Percentiles rank a stretch among this genome's conserved stretches.
These are phyloP conservation scores for Saccostrea cuccullata DNA, from an alignment of 1,140 invertebrate genomes.

Conservation along the genomic window DNA sequence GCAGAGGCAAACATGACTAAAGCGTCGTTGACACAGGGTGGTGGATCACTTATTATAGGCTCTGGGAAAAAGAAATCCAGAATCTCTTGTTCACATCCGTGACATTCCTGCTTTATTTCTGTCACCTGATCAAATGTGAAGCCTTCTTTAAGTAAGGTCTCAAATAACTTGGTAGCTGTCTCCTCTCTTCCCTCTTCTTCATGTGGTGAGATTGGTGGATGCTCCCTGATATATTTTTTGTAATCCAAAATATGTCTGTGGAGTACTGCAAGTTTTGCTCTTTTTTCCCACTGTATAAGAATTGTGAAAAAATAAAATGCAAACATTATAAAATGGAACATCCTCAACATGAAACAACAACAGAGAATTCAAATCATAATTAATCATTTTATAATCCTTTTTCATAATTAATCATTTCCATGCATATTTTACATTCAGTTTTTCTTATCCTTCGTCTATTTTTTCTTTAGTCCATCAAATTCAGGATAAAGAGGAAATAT, in stretches of 20 bases:
- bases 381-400: no score
- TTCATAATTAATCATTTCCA: background rate
- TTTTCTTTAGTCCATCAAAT: no score
- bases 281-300: background rate
- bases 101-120: background rate
- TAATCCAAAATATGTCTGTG: background rate
- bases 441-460: background rate
- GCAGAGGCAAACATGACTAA: background rate
- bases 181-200: background rate
- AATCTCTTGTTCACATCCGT: background rate
- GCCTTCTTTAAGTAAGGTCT: background rate
- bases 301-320: background rate
- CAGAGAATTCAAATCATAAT: background rate
- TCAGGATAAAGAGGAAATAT: no score
- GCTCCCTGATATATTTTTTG: background rate
- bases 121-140: background rate
- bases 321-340: background rate
- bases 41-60: background rate
- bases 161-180: background rate
- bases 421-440: background rate
- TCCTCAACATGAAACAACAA: background rate
- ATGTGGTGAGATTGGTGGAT: background rate
- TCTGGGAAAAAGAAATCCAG: conserved; percentile 25
- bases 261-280: background rate
- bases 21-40: background rate